A percentile compares a stretch with the other conserved stretches of the same genome.
phyloP scores from a whole-genome alignment of 2,113 vertebrate species.

The Phoenicopterus ruber region DNA sequence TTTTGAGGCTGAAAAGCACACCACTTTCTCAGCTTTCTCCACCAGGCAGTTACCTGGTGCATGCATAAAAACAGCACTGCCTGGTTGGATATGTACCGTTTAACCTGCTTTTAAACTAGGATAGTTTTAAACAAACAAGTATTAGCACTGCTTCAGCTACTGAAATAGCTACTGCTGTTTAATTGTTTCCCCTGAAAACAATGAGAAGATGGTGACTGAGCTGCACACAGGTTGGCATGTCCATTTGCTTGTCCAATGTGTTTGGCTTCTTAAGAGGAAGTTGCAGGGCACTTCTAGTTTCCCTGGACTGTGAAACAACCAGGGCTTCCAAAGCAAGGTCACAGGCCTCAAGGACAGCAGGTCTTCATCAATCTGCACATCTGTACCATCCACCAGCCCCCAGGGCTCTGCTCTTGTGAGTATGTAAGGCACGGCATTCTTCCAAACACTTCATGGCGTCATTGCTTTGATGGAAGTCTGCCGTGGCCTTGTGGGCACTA shows the following conservation, averaged over 20 bases:
- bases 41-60: not conserved
- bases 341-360: not conserved
- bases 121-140: not conserved
- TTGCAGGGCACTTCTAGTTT: not conserved
- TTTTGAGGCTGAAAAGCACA: not conserved
- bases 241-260: not conserved
- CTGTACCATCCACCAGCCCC: not conserved
- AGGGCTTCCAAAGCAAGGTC: not conserved
- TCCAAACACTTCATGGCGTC: not conserved
- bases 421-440: not conserved
- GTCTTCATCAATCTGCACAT: not conserved
- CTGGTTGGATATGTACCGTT: not conserved
- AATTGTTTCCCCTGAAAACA: not conserved
- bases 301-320: not conserved
- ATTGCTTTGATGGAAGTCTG: not conserved
- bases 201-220: not conserved
- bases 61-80: not conserved
- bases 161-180: not conserved
- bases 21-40: not conserved
- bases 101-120: not conserved
- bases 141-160: not conserved
- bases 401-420: not conserved
- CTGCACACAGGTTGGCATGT: accelerated
- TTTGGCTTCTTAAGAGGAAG: not conserved
- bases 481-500: not conserved